These are phyloP conservation scores for Boleophthalmus pectinirostris DNA, from an alignment of 2,113 vertebrate species.

Conservation along the genomic window DNA sequence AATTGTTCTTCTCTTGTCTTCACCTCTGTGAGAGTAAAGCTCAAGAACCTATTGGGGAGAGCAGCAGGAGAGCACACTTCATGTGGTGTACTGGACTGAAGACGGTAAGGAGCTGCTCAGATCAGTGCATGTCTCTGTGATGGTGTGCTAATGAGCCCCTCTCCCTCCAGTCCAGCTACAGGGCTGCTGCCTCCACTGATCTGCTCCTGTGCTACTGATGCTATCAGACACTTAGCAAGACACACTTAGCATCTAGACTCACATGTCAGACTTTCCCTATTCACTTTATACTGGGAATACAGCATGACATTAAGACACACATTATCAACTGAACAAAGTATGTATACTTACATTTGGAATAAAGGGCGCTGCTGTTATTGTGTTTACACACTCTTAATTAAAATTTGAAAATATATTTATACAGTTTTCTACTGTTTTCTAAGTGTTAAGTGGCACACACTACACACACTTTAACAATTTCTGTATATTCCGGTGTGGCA, in stretches of 20 bases:
- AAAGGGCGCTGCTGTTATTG: too few relatives aligned
- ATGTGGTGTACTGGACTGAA: constrained; percentile 5
- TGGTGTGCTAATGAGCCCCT: constrained; percentile 47
- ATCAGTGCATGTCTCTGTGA: constrained; percentile 33
- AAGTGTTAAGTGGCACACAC: too few relatives aligned
- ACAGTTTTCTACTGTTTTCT: too few relatives aligned
- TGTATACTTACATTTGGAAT: neutral
- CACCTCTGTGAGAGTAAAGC: neutral
- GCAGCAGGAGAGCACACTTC: neutral
- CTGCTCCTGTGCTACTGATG: constrained; percentile 30
- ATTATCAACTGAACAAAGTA: neutral
- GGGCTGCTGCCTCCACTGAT: constrained; percentile 12
- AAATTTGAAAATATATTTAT: too few relatives aligned
- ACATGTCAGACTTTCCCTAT: constrained; percentile 24
- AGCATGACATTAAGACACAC: neutral
- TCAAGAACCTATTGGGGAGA: constrained; percentile 6
- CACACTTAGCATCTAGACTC: constrained; percentile 28
- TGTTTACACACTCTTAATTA: too few relatives aligned
- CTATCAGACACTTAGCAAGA: constrained; percentile 29
- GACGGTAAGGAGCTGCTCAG: constrained; percentile 15
- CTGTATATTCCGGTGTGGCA: neutral
- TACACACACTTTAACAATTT: too few relatives aligned
- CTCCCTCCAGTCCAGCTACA: constrained; percentile 24
- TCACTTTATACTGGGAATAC: neutral
- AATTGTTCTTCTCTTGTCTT: neutral